Base-by-base conservation (phyloP, 2,113 vertebrate species). In the Periophthalmus modestus region DNA sequence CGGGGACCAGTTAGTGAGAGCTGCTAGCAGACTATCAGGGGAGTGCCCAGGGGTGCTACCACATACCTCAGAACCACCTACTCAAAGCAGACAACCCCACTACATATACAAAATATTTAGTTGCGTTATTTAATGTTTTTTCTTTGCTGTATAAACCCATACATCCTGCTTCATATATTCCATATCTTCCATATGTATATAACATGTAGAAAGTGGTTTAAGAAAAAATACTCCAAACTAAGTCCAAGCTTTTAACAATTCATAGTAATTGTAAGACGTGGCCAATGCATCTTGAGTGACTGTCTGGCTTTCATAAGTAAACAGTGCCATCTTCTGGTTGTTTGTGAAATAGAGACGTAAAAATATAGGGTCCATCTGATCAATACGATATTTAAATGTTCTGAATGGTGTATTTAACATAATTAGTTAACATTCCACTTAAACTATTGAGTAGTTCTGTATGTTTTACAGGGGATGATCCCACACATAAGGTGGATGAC, bases 401-500 rank as follows among this genome's bases (percentile, higher is more conserved):
- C 0, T 43, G 62, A 65, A 65, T 65, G 36, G 13, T 63, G 33
- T 36, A 19, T 19, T 7, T 36, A 2, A 66, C 5, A 75, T 33
- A 21, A 50, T 74, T 39, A 24, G 19, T 62, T 28, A 76, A 6
- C 67, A 73, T n/a, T 54, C 14, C 18, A 48, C 5, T 23, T 63
- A 6, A 54, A 57, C 15, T 52, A 24, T 12, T 73, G 47, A 33
- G 24, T 7, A 11, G 11, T 43, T 43, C 39, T 39, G 33, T 19
- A 39, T 65, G 7, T 65, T 65, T 65, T 39, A 63, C 9, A 94
- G 93, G 82, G 19, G 92, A 92, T 1, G 91, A 99, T 83, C 97
- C 97, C 1, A 98, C 94, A 0, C 97, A 97, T 77, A 99, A 99
- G 85, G 88, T 95, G 0, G 97, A 99, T 0, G 97, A 99, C 86